Percentiles rank a stretch among this genome's conserved stretches.
These are phyloP conservation scores for Euura lappo DNA, from an alignment of 1,140 invertebrate genomes.

Conservation along the genomic window DNA sequence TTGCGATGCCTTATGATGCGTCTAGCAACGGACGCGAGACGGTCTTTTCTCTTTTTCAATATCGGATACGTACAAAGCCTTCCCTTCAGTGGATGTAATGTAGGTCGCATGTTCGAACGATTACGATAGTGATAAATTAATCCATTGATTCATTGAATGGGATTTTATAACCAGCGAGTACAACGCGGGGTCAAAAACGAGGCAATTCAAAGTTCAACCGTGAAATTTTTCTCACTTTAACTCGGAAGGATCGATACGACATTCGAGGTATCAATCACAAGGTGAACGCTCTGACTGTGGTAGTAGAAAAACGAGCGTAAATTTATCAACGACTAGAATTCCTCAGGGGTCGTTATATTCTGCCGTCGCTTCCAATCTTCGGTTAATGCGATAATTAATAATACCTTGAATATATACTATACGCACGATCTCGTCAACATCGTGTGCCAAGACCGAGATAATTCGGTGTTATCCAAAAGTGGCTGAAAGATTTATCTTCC, in stretches of 20 bases:
- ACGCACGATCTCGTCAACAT: neutral
- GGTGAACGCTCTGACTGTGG: neutral
- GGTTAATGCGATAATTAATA: too few species aligned
- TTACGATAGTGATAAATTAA: neutral
- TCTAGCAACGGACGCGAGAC: neutral
- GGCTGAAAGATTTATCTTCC: neutral
- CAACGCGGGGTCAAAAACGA: neutral
- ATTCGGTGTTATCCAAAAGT: neutral
- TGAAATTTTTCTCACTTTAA: neutral
- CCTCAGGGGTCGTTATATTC: neutral
- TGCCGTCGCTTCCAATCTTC: neutral
- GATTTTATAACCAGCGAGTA: neutral
- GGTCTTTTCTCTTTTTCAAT: neutral
- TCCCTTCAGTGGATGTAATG: slow-evolving; percentile 1
- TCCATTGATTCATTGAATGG: neutral
- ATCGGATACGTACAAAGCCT: neutral
- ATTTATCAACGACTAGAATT: slow-evolving; percentile 2
- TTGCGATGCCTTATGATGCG: neutral
- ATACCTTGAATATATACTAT: too few species aligned
- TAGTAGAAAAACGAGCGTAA: neutral
- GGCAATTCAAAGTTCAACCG: neutral
- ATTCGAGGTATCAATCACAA: neutral
- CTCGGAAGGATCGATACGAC: too few species aligned
- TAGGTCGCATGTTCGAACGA: neutral
- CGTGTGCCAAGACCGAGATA: neutral